Conservation (phyloP, 2,113 vertebrate species). For the Anolis carolinensis region DNA sequence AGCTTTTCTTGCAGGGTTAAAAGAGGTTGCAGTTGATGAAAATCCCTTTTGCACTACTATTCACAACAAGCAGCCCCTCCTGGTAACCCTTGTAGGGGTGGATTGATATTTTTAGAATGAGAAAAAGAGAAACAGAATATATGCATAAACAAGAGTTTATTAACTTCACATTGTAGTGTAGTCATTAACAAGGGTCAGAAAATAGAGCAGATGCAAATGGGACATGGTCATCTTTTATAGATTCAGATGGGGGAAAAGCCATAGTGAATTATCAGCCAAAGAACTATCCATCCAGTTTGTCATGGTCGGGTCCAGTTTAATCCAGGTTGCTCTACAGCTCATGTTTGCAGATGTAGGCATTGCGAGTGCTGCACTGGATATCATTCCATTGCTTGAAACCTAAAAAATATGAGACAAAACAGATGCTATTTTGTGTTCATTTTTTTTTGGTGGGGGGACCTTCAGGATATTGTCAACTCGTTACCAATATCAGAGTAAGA, state of each 20-base stretch:
- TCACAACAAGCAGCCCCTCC: too few species aligned
- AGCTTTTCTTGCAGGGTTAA: too few species aligned
- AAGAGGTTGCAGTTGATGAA: too few species aligned
- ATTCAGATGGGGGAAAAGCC: too few species aligned
- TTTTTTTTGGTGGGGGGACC: neutral
- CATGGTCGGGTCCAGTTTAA: too few species aligned
- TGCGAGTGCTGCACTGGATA: neutral
- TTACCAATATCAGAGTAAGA: too few species aligned
- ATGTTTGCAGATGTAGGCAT: constrained; percentile 15
- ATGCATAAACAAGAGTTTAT: neutral
- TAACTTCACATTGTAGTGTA: neutral
- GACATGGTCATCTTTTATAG: neutral
- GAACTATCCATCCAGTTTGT: neutral
- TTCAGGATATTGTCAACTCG: too few species aligned
- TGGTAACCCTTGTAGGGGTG: too few species aligned
- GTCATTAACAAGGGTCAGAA: neutral
- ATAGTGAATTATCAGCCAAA: neutral
- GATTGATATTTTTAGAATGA: too few species aligned
- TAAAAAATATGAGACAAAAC: neutral
- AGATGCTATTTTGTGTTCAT: too few species aligned
- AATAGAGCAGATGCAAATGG: too few species aligned
- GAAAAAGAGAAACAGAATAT: neutral
- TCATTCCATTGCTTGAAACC: neutral
- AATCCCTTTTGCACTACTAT: too few species aligned
- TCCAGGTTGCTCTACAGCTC: neutral